Evolutionary conservation across 1,140 invertebrate species (phyloP).

Genomic region (Aricia agestis): DNA sequence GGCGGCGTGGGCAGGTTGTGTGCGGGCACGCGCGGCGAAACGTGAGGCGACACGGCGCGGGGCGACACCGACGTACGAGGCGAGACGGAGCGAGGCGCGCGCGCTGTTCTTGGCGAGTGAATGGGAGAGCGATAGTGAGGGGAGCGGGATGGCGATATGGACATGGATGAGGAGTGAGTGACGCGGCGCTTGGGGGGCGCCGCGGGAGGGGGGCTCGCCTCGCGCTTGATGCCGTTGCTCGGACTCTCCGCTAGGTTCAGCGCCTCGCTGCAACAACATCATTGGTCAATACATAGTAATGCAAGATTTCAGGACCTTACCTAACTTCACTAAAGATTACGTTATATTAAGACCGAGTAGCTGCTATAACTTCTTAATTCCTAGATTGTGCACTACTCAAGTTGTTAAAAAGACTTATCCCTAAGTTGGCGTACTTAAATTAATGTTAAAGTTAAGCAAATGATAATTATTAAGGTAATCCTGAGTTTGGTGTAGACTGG

Average conservation of each 20-base stretch:
- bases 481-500: neutral
- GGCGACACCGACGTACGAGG: constrained; percentile 41
- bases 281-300: too few relatives aligned
- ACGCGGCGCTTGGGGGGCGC: constrained; percentile 79
- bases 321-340: too few relatives aligned
- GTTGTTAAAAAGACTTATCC: too few relatives aligned
- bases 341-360: too few relatives aligned
- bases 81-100: neutral
- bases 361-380: too few relatives aligned
- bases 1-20: constrained; percentile 36
- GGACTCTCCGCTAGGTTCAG: constrained; percentile 80
- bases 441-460: too few relatives aligned
- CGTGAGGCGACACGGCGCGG: constrained; percentile 66
- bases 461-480: too few relatives aligned
- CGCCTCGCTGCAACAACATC: constrained; percentile 71
- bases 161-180: constrained; percentile 42
- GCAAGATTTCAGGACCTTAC: too few relatives aligned
- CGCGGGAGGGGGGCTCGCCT: constrained; percentile 76
- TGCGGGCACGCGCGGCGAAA: constrained; percentile 19
- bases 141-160: constrained; percentile 11
- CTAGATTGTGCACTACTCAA: too few relatives aligned
- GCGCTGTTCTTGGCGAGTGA: neutral
- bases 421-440: too few relatives aligned
- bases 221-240: constrained; percentile 77
- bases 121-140: neutral